Evolutionary conservation across 2,797 vertebrate species (phyloP).

Genomic region (Enteromius trimaculatus): DNA sequence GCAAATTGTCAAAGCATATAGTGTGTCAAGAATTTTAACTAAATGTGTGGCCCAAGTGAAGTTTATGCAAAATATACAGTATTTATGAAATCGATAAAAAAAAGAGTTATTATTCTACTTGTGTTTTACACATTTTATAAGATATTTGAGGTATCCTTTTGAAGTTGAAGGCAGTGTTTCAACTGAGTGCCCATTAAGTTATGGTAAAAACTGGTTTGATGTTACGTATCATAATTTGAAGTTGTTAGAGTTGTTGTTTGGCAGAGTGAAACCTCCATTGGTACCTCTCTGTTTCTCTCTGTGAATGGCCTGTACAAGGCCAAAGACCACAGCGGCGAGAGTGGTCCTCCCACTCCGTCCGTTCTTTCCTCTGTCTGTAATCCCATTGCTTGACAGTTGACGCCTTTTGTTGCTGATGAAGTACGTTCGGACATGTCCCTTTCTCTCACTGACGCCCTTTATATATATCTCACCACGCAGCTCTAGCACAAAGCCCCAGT

Average conservation of each 20-base stretch:
- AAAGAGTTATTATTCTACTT: neutral
- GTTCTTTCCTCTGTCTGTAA: conserved; percentile 31
- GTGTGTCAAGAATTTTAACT: neutral
- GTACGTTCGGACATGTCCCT: conserved; percentile 79
- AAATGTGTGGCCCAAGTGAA: neutral
- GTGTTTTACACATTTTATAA: neutral
- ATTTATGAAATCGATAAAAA: neutral
- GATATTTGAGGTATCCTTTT: conserved; percentile 46
- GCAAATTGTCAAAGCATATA: neutral
- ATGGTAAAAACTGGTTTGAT: neutral
- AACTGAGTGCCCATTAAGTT: neutral
- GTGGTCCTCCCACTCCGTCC: conserved; percentile 59
- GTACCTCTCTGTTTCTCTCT: conserved; percentile 74
- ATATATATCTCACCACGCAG: conserved; percentile 80
- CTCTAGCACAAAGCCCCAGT: conserved; percentile 79
- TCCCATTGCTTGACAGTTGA: conserved; percentile 51
- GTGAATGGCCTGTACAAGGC: conserved; percentile 74
- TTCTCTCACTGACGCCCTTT: conserved; percentile 79
- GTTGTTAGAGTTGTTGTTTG: conserved; percentile 44
- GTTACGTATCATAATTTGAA: conserved; percentile 58
- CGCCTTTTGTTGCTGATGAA: conserved; percentile 76
- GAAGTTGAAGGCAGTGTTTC: conserved; percentile 44
- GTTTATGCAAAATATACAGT: neutral
- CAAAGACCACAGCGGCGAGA: conserved; percentile 74
- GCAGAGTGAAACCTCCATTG: conserved; percentile 65